Base-by-base conservation (phyloP, 2,888 invertebrate species). In the Epinotia bilunana region DNA sequence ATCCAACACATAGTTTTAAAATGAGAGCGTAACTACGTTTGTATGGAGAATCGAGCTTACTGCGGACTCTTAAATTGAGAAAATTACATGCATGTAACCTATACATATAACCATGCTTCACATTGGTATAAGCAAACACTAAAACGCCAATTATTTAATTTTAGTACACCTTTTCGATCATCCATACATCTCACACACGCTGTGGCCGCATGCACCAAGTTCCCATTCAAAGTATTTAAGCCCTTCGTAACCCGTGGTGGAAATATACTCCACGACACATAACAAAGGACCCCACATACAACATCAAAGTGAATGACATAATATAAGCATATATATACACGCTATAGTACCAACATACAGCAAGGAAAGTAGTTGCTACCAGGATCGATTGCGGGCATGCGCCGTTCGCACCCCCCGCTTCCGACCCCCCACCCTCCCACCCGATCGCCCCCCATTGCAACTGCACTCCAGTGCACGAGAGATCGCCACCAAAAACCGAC, bases 231-330 rank as follows among this genome's bases (percentile, higher is more conserved):
- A 5, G 39, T 62, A 62, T 49, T 49, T 18, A 65, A 33, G 12
- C n/a, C 53, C 5, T n/a, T 53, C 57, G 7, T 39, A 67, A 12
- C 12, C 12, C 6, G 46, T 16, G 46, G 2, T 16, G 23, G 6
- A 43, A 46, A 46, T 28, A 53, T 71, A 70, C 62, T 60, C 11
- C 49, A 57, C 33, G 46, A 74, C 76, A 77, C 39, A 39, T 77
- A 80, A 77, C 73, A 78, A 81, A 80, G 79, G 78, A 82, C 77
- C 79, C 80, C 79, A 81, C 81, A 63, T 81, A 86, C 83, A 84
- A 88, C 90, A 88, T 93, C 92, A 92, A 91, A 93, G 91, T 87
- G 89, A 90, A 90, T 92, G 92, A 91, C 90, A 93, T 93, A 93
- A 93, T 91, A 92, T 88, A 84, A 79, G 85, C 86, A 86, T 78